Evolutionary conservation across 2,888 invertebrate genomes (phyloP), one percentile per base, ranked within the genome.

Genomic region (Synanthedon myopaeformis): DNA sequence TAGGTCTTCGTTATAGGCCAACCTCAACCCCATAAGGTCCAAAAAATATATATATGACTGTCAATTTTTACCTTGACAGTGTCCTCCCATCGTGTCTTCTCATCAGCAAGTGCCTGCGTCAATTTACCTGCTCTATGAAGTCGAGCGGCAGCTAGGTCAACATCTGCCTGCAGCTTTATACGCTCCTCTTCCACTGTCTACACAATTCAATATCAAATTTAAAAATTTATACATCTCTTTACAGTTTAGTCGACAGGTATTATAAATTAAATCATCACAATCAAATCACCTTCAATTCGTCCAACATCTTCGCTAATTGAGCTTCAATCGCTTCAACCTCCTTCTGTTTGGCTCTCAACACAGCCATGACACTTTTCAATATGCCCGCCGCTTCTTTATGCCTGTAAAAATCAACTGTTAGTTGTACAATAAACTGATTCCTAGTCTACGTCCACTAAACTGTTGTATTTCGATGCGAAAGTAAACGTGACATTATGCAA

Each of bases 71-170:
- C 93, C 77, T 84, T 79, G 35, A 95, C 93, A 51, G 90, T 90
- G 52, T 92, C 90, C 61, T 93, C 92, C 97, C 97, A 97, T 54
- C 96, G 89, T 2, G 92, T 85, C 78, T 95, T 93, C 75, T 97
- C 97, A 69, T 96, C 96, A 0, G 93, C 92, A 8, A 97, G 82
- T 0, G 97, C 97, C 41, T 94, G 92, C 8, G 96, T 96, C 12
- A 97, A 85, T 58, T 94, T 91, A 1, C 94, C 95, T 0, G 97
- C 96, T 55, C 96, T 89, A 57, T 91, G 91, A 14, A 97, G 84
- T 51, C 97, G 89, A 0, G 92, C 91, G 6, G 93, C 92, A 0
- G 95, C 95, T 51, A 95, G 74, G 61, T 92, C 91, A 57, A 96
- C 95, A 41, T 92, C 92, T 12, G 91, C 90, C 65, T 93, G 92